Conservation (phyloP, 2,113 vertebrate species). For the Cephalopterus ornatus region DNA sequence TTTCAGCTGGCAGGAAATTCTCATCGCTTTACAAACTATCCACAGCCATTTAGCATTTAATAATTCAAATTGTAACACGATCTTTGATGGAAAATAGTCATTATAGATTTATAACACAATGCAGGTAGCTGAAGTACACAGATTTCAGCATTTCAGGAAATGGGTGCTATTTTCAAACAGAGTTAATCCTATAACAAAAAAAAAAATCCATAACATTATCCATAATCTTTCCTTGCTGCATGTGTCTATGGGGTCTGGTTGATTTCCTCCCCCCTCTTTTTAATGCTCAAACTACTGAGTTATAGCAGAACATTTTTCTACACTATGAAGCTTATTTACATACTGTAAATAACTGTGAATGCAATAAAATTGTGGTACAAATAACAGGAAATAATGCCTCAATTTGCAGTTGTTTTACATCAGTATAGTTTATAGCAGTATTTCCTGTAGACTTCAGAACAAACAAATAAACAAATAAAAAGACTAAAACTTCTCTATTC, state of each 20-base stretch:
- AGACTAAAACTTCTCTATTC: background rate
- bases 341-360: constrained; percentile 64
- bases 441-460: constrained; percentile 20
- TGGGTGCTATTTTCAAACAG: constrained; percentile 43
- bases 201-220: background rate
- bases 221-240: constrained; percentile 23
- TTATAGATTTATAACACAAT: constrained; percentile 55
- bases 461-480: constrained; percentile 36
- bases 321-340: constrained; percentile 60
- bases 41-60: constrained; percentile 22
- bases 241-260: background rate
- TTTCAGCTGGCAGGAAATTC: constrained; percentile 26
- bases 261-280: background rate
- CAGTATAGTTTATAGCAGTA: constrained; percentile 49
- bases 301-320: constrained; percentile 56
- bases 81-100: constrained; percentile 42
- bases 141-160: constrained; percentile 45
- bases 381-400: constrained; percentile 66
- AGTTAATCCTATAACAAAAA: constrained; percentile 45
- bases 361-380: constrained; percentile 64
- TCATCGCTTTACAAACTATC: constrained; percentile 3
- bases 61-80: constrained; percentile 45
- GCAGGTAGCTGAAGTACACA: constrained; percentile 48
- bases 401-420: constrained; percentile 61
- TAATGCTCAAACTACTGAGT: constrained; percentile 50